A percentile compares a stretch with the other conserved stretches of the same genome.
phyloP scores from a whole-genome alignment of 92 coral and sea anemone genomes.

The Zoanthus sansibaricus region DNA sequence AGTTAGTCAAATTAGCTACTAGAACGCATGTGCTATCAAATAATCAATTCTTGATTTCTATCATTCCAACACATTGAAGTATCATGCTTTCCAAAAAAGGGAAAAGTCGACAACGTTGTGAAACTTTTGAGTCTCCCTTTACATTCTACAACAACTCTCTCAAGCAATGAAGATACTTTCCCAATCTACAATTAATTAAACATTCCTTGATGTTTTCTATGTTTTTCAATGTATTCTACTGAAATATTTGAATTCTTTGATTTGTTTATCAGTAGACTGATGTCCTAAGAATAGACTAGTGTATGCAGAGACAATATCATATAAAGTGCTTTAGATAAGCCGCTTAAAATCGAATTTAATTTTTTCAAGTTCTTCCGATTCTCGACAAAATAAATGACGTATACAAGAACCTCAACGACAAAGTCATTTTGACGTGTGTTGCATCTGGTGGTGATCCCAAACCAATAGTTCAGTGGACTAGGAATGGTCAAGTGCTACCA shows the following conservation, averaged over 20 bases:
- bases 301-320: too few relatives aligned
- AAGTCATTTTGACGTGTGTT: conserved; percentile 13
- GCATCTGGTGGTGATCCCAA: conserved; percentile 20
- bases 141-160: too few relatives aligned
- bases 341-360: not conserved
- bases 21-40: not conserved
- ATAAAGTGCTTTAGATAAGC: not conserved
- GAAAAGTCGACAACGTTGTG: not conserved
- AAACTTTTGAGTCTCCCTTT: too few relatives aligned
- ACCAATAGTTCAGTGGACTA: conserved; percentile 4
- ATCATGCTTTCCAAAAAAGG: too few relatives aligned
- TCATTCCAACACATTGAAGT: not conserved
- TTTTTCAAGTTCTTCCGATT: conserved; percentile 12
- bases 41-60: not conserved
- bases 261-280: too few relatives aligned
- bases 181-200: too few relatives aligned
- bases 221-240: too few relatives aligned
- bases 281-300: too few relatives aligned
- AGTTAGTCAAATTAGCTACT: too few relatives aligned
- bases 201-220: too few relatives aligned
- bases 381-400: conserved; percentile 9
- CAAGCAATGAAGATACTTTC: too few relatives aligned
- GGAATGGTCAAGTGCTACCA: not conserved
- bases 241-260: too few relatives aligned
- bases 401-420: not conserved